Percentiles rank a stretch among this genome's conserved stretches.
phyloP scores from a whole-genome alignment of 2,113 vertebrate genomes.

The Pseudopipra pipra region DNA sequence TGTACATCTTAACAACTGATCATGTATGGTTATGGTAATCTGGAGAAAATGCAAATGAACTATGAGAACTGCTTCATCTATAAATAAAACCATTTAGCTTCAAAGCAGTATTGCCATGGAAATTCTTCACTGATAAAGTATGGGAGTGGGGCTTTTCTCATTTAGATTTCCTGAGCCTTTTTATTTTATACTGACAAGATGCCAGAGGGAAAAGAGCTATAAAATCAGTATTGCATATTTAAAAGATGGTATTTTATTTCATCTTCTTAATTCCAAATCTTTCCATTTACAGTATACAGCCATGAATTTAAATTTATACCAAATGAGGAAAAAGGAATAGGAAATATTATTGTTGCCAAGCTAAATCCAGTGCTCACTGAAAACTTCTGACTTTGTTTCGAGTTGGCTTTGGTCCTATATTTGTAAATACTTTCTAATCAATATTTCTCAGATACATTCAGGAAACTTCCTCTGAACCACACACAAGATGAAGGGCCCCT shows the following conservation, averaged over 20 bases:
- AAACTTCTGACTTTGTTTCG: neutral
- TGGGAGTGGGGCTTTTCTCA: slow-evolving; percentile 15
- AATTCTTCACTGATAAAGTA: slow-evolving; percentile 56
- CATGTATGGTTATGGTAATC: slow-evolving; percentile 56
- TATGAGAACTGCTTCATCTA: slow-evolving; percentile 25
- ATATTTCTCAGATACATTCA: neutral
- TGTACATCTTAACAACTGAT: slow-evolving; percentile 49
- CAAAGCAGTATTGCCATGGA: slow-evolving; percentile 66
- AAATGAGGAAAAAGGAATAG: neutral
- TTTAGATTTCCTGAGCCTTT: slow-evolving; percentile 44
- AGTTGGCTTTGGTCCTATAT: neutral
- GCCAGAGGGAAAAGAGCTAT: slow-evolving; percentile 24
- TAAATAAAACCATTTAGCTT: slow-evolving; percentile 60
- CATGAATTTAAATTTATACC: neutral
- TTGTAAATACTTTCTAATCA: neutral
- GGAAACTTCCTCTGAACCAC: neutral
- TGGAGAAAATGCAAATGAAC: slow-evolving; percentile 56
- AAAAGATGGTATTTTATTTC: slow-evolving; percentile 40
- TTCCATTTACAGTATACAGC: neutral
- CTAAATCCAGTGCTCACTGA: neutral
- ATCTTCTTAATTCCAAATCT: slow-evolving; percentile 11
- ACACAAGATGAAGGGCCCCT: neutral
- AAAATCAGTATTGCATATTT: slow-evolving; percentile 45
- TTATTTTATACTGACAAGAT: slow-evolving; percentile 53
- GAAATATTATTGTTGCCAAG: neutral